Percentiles rank a stretch among this genome's conserved stretches.
Evolutionary conservation across 2,113 vertebrate species (phyloP).

Genomic region (Atlantisia rogersi): DNA sequence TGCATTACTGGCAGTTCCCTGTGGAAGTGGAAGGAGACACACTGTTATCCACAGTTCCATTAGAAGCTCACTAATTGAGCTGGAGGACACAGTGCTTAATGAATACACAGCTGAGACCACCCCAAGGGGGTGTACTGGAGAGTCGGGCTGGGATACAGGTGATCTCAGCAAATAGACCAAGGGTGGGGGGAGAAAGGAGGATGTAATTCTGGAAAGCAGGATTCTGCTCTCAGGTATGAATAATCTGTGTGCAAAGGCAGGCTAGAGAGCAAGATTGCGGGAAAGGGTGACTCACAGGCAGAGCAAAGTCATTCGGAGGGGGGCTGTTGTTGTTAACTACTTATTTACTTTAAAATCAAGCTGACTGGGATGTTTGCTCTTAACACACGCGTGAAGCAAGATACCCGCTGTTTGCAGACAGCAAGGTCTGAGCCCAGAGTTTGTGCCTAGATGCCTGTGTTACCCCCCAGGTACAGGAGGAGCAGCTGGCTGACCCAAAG

Average conservation of each 20-base stretch:
- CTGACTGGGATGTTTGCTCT: neutral
- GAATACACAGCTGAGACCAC: neutral
- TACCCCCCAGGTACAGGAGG: neutral
- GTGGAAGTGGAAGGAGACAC: neutral
- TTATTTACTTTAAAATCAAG: neutral
- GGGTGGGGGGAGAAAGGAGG: fast-evolving
- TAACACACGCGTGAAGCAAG: neutral
- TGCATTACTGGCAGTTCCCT: fast-evolving
- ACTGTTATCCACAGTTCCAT: neutral
- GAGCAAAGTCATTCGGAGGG: neutral
- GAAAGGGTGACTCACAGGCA: neutral
- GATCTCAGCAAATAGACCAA: neutral
- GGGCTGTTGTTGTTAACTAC: neutral
- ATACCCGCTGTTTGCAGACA: neutral
- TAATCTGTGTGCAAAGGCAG: neutral
- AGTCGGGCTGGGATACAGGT: neutral
- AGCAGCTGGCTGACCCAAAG: neutral
- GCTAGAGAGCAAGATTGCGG: neutral
- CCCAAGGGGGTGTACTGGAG: neutral
- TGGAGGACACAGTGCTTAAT: neutral
- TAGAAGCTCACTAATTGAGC: neutral
- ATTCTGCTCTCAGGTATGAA: neutral
- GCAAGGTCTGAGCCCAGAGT: neutral
- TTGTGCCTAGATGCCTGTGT: neutral
- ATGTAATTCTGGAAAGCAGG: neutral